Conservation (phyloP, 2,797 vertebrate genomes). For the Microhierax caerulescens region DNA sequence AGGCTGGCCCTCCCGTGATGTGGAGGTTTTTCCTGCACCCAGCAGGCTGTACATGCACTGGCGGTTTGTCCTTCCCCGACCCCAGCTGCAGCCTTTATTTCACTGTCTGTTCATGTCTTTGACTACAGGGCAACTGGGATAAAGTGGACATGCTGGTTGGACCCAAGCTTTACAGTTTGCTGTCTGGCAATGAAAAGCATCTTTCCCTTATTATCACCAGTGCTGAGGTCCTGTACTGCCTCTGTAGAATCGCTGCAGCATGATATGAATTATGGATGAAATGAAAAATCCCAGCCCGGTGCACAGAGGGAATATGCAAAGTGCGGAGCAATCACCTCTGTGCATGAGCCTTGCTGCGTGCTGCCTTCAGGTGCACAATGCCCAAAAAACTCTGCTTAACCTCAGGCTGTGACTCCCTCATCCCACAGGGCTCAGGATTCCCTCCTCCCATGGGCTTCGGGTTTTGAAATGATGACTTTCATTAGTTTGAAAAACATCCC, state of each 20-base stretch:
- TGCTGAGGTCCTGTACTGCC: slow-evolving; percentile 1
- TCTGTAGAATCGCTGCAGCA: not conserved
- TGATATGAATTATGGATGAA: slow-evolving; percentile 64
- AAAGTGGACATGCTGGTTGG: not conserved
- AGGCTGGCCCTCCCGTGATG: rapidly evolving
- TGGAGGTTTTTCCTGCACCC: not conserved
- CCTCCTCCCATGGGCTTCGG: not conserved
- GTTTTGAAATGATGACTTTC: not conserved
- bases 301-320: slow-evolving; percentile 56
- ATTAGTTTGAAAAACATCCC: not conserved
- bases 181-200: not conserved
- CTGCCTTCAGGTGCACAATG: not conserved
- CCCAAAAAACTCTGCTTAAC: not conserved
- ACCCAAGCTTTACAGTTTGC: not conserved
- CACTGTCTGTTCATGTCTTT: not conserved
- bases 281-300: slow-evolving; percentile 2
- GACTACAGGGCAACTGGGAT: not conserved
- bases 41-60: not conserved
- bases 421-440: not conserved
- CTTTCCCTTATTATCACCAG: not conserved
- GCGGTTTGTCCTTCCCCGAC: rapidly evolving
- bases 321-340: slow-evolving; percentile 4
- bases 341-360: not conserved
- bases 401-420: not conserved
- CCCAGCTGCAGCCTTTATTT: not conserved